phyloP scores from a whole-genome alignment of 1,140 invertebrate genomes.

The Pachyrhynchus sulphureomaculatus region DNA sequence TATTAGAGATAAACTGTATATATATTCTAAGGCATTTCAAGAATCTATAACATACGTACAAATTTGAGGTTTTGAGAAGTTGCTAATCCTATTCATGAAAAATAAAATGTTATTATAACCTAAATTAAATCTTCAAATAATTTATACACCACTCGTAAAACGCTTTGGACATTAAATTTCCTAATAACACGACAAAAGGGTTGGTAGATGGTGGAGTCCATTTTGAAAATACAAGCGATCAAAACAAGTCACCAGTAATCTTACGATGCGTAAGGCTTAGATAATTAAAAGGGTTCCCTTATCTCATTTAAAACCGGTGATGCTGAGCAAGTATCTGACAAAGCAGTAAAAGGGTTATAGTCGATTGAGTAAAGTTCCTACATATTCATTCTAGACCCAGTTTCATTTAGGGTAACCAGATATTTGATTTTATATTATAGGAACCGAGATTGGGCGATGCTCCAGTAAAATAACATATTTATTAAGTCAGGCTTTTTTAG shows the following conservation, averaged over 20 bases:
- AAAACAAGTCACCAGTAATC: constrained; percentile 24
- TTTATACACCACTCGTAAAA: constrained; percentile 18
- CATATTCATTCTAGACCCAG: too few relatives aligned
- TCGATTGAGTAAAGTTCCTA: too few relatives aligned
- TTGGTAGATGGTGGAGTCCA: constrained; percentile 15
- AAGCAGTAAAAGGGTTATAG: constrained; percentile 2
- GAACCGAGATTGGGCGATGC: too few relatives aligned
- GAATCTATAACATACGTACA: too few relatives aligned
- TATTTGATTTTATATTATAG: too few relatives aligned
- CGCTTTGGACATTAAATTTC: constrained; percentile 19
- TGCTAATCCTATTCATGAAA: too few relatives aligned
- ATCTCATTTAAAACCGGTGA: constrained; percentile 11
- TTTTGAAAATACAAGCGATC: constrained; percentile 18
- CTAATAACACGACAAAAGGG: constrained; percentile 20
- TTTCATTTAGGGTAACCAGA: neutral
- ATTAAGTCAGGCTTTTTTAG: too few relatives aligned
- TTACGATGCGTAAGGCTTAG: constrained; percentile 16
- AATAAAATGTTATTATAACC: too few relatives aligned
- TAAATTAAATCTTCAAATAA: neutral
- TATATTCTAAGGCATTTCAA: too few relatives aligned
- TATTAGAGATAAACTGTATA: too few relatives aligned
- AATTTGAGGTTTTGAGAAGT: too few relatives aligned
- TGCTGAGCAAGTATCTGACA: constrained; percentile 1
- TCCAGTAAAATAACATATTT: too few relatives aligned
- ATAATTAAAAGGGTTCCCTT: constrained; percentile 25